A percentile compares a stretch with the other conserved stretches of the same genome.
Evolutionary conservation across 2,113 vertebrate genomes (phyloP).

Genomic region (Ranitomeya imitator): DNA sequence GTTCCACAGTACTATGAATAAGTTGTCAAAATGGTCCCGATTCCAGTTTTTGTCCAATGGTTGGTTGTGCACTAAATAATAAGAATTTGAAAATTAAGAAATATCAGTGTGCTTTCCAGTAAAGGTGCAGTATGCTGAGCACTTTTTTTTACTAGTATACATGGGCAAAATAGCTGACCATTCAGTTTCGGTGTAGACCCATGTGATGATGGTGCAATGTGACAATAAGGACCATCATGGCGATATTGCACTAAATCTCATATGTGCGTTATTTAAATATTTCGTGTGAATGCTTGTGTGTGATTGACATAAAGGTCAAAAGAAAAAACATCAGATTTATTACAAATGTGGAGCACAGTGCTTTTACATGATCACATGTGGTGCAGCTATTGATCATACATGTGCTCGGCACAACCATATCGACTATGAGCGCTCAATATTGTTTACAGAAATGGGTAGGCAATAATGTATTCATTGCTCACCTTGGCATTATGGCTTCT

Average conservation of each 20-base stretch:
- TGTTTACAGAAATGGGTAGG: background rate
- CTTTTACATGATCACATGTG: background rate
- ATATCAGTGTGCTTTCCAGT: background rate
- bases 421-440: background rate
- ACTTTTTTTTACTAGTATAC: background rate
- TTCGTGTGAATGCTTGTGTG: background rate
- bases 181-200: background rate
- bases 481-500: background rate
- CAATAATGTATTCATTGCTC: background rate
- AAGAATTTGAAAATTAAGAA: background rate
- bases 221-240: background rate
- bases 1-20: background rate
- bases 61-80: background rate
- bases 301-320: background rate
- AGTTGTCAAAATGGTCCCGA: background rate
- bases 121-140: background rate
- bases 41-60: background rate
- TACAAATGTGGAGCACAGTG: no score
- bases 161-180: background rate
- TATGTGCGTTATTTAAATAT: background rate
- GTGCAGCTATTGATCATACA: background rate
- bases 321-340: no score
- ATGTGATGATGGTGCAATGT: background rate
- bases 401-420: background rate
- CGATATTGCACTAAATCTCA: background rate